Conservation (phyloP, 2,113 vertebrate species). For the Thomomys bottae region DNA sequence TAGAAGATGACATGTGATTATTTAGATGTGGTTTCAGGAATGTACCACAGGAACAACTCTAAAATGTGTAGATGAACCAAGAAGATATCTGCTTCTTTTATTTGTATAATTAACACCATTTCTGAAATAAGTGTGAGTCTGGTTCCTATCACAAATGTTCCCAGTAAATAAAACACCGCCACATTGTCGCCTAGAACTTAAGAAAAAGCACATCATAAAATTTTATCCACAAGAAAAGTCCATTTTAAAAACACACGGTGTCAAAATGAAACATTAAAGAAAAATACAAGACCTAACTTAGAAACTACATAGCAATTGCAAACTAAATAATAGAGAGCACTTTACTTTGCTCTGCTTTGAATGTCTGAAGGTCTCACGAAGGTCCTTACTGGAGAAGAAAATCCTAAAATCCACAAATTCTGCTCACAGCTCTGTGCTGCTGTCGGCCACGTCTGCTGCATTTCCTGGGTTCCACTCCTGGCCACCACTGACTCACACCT, state of each 20-base stretch:
- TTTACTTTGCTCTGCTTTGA: conserved; percentile 22
- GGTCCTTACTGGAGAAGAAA: background rate
- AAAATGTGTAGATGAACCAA: conserved; percentile 45
- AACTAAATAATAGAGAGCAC: conserved; percentile 34
- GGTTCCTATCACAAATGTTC: conserved; percentile 76
- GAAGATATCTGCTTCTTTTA: conserved; percentile 57
- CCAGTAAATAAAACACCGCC: conserved; percentile 81
- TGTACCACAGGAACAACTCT: conserved; percentile 19
- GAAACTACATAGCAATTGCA: conserved; percentile 53
- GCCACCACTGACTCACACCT: background rate
- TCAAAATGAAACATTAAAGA: conserved; percentile 77
- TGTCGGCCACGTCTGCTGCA: background rate
- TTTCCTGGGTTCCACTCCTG: background rate
- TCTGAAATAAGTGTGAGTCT: conserved; percentile 75
- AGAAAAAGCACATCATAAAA: conserved; percentile 78
- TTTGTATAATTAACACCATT: conserved; percentile 79
- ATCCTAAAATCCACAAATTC: background rate
- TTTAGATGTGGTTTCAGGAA: conserved; percentile 42
- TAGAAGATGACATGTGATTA: background rate
- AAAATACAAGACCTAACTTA: conserved; percentile 71
- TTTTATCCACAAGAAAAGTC: conserved; percentile 73
- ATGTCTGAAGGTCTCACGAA: background rate
- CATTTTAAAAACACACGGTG: conserved; percentile 63
- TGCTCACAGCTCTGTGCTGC: background rate
- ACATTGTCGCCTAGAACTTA: conserved; percentile 77